phyloP scores from a whole-genome alignment of 2,797 vertebrate genomes.

The Danio albolineatus region DNA sequence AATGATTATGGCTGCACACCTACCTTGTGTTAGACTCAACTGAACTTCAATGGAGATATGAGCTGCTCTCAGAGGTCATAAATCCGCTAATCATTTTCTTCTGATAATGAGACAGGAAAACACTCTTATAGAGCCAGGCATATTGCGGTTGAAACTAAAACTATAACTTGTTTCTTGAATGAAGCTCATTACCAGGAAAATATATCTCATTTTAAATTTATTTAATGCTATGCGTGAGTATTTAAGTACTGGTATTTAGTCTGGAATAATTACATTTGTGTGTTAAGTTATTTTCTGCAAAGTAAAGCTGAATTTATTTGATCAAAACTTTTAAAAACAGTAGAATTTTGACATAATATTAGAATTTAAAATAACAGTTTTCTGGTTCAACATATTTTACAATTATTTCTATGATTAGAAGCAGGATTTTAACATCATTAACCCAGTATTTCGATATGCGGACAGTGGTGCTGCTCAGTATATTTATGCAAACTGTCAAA shows the following conservation, averaged over 20 bases:
- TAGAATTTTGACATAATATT: no score
- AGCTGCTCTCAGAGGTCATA: slow-evolving; percentile 37
- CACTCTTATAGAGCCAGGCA: background rate
- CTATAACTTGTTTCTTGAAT: background rate
- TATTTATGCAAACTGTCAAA: background rate
- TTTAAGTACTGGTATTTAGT: no score
- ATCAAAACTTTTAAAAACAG: no score
- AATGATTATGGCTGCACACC: slow-evolving; percentile 64
- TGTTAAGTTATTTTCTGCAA: no score
- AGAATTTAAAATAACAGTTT: no score
- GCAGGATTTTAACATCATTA: background rate
- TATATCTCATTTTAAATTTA: no score
- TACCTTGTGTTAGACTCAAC: slow-evolving; percentile 38
- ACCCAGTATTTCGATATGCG: background rate
- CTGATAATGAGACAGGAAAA: slow-evolving; percentile 32
- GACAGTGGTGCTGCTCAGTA: background rate
- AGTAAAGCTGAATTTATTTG: no score
- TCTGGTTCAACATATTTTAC: no score
- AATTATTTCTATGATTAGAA: background rate
- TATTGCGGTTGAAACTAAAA: background rate
- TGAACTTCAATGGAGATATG: slow-evolving; percentile 25
- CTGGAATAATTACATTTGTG: no score
- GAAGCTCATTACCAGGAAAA: no score
- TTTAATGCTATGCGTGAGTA: no score
- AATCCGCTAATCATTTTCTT: slow-evolving; percentile 44